Base-by-base conservation (phyloP, 1,140 invertebrate genomes). In the Tetranychus cinnabarinus region DNA sequence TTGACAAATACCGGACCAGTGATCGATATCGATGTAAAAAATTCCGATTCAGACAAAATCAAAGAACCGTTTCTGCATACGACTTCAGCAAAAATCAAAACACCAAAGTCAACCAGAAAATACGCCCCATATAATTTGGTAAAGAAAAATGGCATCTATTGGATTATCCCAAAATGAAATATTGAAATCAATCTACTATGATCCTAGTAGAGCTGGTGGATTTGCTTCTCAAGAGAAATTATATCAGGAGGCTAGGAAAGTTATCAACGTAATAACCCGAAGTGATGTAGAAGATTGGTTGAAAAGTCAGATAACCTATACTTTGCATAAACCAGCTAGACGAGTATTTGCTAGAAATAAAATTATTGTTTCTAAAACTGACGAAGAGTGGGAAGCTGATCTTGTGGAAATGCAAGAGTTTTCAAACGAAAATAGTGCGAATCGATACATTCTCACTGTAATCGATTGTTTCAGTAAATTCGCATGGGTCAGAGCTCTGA, bases 381-480 rank as follows among this genome's bases (percentile, higher is more conserved):
- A 68, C 61, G 63, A 68, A 13, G 62, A 66, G 46, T 68, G 58
- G 57, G 63, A 69, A 59, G 61, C 60, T 45, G 67, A 68, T 61
- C 60, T 69, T n/a, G 61, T 64, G 23, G 68, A 67, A 58, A 42
- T 69, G 31, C 15, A 58, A 46, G 45, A 4, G 15, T 37, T 67
- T 13, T 48, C 42, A 34, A 60, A 63, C 60, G 31, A 57, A 42
- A 69, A 69, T 55, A 54, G 63, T 46, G 63, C 61, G 1, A 61
- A 54, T 63, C 59, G 42, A 33, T 69, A 64, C 61, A 34, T 69
- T 5, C 52, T 69, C 31, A 65, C 64, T 7, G 52, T 58, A 10
- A 68, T 69, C 58, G 68, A 69, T 31, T 48, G 63, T 5, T 68
- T 69, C 35, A 58, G 47, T 46, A 69, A 68, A 57, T 67, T 50